phyloP scores from a whole-genome alignment of 2,113 vertebrate genomes.

The Acanthochromis polyacanthus region DNA sequence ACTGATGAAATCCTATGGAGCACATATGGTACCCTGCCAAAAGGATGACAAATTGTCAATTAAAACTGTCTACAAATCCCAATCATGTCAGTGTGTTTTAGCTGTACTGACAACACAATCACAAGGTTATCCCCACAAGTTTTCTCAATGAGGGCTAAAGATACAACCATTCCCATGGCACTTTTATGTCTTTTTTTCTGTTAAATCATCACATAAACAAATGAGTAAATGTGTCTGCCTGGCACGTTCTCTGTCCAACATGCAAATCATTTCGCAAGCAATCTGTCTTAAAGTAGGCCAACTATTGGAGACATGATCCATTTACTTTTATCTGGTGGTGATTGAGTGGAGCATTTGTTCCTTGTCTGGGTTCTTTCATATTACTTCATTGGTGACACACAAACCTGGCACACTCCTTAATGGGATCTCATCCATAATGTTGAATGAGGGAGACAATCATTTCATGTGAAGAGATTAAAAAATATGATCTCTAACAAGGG shows the following conservation, averaged over 20 bases:
- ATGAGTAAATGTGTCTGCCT: constrained; percentile 7
- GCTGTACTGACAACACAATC: constrained; percentile 55
- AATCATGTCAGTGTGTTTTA: constrained; percentile 55
- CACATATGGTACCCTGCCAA: constrained; percentile 9
- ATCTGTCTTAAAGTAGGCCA: constrained; percentile 66
- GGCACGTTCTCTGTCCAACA: constrained; percentile 44
- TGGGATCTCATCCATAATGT: constrained; percentile 75
- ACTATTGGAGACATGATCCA: constrained; percentile 76
- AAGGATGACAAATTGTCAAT: constrained; percentile 40
- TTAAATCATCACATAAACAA: neutral
- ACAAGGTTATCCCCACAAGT: constrained; percentile 40
- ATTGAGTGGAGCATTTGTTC: constrained; percentile 78
- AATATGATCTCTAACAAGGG: constrained; percentile 63
- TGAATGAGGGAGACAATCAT: constrained; percentile 60
- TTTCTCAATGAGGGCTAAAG: constrained; percentile 23
- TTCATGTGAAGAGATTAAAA: constrained; percentile 69
- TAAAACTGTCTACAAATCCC: constrained; percentile 42
- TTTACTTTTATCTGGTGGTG: constrained; percentile 79
- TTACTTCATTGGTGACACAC: constrained; percentile 75
- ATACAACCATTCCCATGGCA: neutral
- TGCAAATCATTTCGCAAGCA: constrained; percentile 71
- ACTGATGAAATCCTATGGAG: constrained; percentile 21
- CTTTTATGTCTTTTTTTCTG: neutral
- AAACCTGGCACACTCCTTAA: constrained; percentile 73
- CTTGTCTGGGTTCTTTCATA: constrained; percentile 70